Evolutionary conservation across 2,113 vertebrate genomes (phyloP), one percentile per base, ranked within the genome.

Genomic region (Coregonus clupeaformis): DNA sequence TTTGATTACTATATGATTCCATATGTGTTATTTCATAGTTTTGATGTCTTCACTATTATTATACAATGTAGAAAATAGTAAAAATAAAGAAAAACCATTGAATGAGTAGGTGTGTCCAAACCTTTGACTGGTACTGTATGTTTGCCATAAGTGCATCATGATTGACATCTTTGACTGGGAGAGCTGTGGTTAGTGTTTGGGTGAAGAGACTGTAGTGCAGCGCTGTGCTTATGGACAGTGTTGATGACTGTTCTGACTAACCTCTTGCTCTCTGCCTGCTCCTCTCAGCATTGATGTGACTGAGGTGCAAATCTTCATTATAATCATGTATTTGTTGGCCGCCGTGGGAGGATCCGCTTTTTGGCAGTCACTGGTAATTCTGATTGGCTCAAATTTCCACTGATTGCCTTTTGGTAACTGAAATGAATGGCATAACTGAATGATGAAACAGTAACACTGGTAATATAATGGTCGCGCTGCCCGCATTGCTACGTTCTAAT

Each of bases 301-400:
- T 90, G 98, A 99, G 92, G 98, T 98, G 85, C 98, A 99, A 94
- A 95, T 99, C 96, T 98, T 99, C 96, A 98, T 99, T 91, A 98
- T 99, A 91, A 91, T 94, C 93, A 94, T 98, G 95, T 98, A 99
- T 94, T 93, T 98, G 89, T 95, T 99, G 94, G 96, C 97, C 90
- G 97, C 97, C 84, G 94, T 96, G 91, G 97, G 97, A 94, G 97
- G 97, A 96, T 94, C 96, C 81, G 92, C 95, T 92, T 96, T 99
- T 92, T 99, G 98, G 98, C 95, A 99, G 92, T 95, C 96, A 82
- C 94, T 95, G 97, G 98, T 99, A 98, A 98, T 81, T 88, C 42
- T 73, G 71, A 80, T 73, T 4, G 73, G 24, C 68, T 75, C 36
- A 67, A 24, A 24, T 82, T 81, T 73, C 36, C 57, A 6, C 45